These are phyloP conservation scores for Drosophila biarmipes DNA, from an alignment of 1,140 invertebrate genomes.

Conservation along the genomic window DNA sequence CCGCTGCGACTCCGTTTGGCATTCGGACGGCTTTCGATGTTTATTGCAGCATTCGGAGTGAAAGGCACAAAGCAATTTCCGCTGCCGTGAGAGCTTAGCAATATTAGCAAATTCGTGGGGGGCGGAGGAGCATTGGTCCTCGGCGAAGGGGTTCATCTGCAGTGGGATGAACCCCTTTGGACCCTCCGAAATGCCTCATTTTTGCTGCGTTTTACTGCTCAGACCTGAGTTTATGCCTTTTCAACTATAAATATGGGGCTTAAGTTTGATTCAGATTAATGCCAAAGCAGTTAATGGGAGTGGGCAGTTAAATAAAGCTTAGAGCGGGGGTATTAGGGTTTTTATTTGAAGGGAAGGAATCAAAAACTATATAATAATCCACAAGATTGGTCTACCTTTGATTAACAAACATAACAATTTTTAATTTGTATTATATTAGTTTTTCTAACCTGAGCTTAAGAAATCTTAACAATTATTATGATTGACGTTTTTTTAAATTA, in stretches of 20 bases:
- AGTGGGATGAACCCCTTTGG: background rate
- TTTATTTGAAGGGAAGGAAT: background rate
- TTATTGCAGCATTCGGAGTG: constrained; percentile 79
- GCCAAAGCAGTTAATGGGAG: background rate
- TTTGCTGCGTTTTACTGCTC: constrained; percentile 58
- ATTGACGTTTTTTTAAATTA: too few species aligned
- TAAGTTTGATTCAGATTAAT: constrained; percentile 52
- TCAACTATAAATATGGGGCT: constrained; percentile 41
- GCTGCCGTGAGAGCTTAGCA: constrained; percentile 78
- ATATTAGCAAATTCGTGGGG: constrained; percentile 60
- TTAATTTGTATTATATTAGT: too few species aligned
- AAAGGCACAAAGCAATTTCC: constrained; percentile 81
- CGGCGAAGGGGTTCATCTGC: constrained; percentile 13
- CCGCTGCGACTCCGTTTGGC: constrained; percentile 51
- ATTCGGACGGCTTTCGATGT: constrained; percentile 80
- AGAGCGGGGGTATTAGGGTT: too few species aligned
- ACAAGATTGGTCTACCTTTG: background rate
- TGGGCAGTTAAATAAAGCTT: background rate
- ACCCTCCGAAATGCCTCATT: constrained; percentile 43
- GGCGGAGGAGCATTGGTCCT: constrained; percentile 18
- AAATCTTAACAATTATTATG: too few species aligned
- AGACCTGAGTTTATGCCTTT: constrained; percentile 41
- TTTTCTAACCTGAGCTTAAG: too few species aligned
- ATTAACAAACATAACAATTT: background rate
- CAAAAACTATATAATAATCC: background rate